phyloP scores from a whole-genome alignment of 2,888 invertebrate species.

The Aproaerema taeniolella region DNA sequence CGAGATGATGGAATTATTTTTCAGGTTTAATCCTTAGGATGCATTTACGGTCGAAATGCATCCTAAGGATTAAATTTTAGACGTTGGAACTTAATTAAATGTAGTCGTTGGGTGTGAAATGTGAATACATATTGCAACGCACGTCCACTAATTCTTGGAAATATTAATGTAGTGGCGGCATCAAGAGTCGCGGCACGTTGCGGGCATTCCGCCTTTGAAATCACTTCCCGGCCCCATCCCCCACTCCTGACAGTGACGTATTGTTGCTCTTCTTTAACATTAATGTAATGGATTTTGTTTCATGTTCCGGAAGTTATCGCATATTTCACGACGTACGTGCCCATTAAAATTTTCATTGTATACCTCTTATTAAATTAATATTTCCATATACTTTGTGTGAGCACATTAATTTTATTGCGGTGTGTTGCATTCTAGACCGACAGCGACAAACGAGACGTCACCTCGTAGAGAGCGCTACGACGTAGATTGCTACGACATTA shows the following conservation, averaged over 20 bases:
- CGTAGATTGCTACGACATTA: slow-evolving; percentile 6
- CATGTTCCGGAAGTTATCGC: slow-evolving; percentile 61
- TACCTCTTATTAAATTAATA: slow-evolving; percentile 14
- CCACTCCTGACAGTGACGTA: slow-evolving; percentile 66
- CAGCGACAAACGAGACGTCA: slow-evolving; percentile 9
- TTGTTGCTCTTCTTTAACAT: slow-evolving; percentile 71
- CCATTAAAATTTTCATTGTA: slow-evolving; percentile 35
- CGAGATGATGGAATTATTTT: slow-evolving; percentile 10
- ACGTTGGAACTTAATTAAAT: not conserved
- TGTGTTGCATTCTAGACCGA: slow-evolving; percentile 3
- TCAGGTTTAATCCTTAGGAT: slow-evolving; percentile 7
- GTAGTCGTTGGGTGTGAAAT: not conserved
- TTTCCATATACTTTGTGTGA: not conserved
- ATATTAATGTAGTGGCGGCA: slow-evolving; percentile 61
- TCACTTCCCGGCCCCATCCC: slow-evolving; percentile 66
- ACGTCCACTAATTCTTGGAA: slow-evolving; percentile 57
- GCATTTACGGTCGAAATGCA: not conserved
- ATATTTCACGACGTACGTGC: slow-evolving; percentile 48
- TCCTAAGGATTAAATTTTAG: not conserved
- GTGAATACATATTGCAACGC: slow-evolving; percentile 26
- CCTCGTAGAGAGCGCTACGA: slow-evolving; percentile 5
- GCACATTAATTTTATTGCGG: slow-evolving; percentile 6
- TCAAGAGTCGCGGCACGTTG: slow-evolving; percentile 62
- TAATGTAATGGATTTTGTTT: slow-evolving; percentile 71
- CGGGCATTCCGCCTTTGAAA: slow-evolving; percentile 67